Conservation (phyloP, 2,113 vertebrate genomes). For the Sclerurus mexicanus region DNA sequence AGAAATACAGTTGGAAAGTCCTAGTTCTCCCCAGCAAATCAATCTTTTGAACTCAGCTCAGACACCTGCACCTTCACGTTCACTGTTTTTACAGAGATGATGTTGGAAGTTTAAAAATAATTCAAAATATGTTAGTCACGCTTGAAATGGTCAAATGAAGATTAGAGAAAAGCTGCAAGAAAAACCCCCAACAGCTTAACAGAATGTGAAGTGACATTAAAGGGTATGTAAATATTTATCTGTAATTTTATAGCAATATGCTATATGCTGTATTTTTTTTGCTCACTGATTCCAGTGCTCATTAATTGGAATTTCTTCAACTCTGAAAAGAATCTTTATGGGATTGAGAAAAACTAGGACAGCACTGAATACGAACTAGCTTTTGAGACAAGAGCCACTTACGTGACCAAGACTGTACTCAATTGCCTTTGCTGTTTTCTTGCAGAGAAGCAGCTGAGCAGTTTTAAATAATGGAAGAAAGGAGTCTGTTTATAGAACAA, state of each 20-base stretch:
- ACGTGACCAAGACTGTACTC: neutral
- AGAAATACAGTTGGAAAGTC: slow-evolving; percentile 26
- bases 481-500: slow-evolving; percentile 37
- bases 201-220: slow-evolving; percentile 17
- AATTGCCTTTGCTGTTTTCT: slow-evolving; percentile 50
- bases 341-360: slow-evolving; percentile 4
- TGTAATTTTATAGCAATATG: neutral
- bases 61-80: neutral
- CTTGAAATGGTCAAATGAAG: slow-evolving; percentile 10
- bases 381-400: slow-evolving; percentile 48
- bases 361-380: neutral
- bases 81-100: neutral
- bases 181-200: neutral
- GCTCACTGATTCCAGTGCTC: neutral
- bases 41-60: slow-evolving; percentile 22
- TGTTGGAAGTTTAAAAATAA: slow-evolving; percentile 33
- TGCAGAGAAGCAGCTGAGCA: slow-evolving; percentile 32
- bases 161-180: neutral
- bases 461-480: slow-evolving; percentile 61
- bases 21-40: neutral
- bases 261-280: neutral
- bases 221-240: slow-evolving; percentile 31
- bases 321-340: slow-evolving; percentile 26
- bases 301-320: slow-evolving; percentile 1
- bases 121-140: slow-evolving; percentile 5